Base-by-base conservation (phyloP, 2,797 vertebrate species). In the Characodon lateralis region DNA sequence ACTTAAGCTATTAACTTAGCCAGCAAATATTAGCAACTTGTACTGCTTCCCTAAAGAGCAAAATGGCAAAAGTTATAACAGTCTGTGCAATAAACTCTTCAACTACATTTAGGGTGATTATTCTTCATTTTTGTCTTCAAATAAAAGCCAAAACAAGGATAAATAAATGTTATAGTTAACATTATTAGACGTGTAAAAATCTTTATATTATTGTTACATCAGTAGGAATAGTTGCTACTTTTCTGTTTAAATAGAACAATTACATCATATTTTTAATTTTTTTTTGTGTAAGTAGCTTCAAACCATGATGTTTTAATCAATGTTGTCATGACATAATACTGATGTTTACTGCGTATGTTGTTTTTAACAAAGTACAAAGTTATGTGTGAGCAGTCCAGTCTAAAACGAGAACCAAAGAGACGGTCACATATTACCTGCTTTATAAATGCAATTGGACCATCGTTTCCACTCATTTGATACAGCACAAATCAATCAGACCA, bases 401-500 rank as follows among this genome's bases (percentile, higher is more conserved):
- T 46, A 48, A 46, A 46, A 26, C n/a, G 6, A 69, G n/a, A 43
- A 43, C 66, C 41, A 14, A 46, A 46, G 41, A 48, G 41, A n/a
- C 28, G 43, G 12, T 10, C 2, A 26, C 26, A 72, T 1, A 53
- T 71, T 81, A 76, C 53, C 77, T 46, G 48, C 48, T 53, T 22
- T 51, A 9, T 28, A 39, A 6, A 66, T 74, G 20, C 22, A 6
- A 46, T 41, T 58, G 16, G 46, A 50, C 71, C 70, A 68, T 88
- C n/a, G 58, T 79, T 68, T 83, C 73, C 50, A 68, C 77, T 84
- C 63, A 55, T 76, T 51, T 72, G 73, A 41, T 51, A 55, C 16
- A 24, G 26, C 55, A 59, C 71, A 72, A 81, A 87, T 86, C 72
- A 87, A 84, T 85, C 73, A 46, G 71, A 16, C 78, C 50, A 16